Evolutionary conservation across 1,140 invertebrate genomes (phyloP).

Genomic region (Contarinia nasturtii): DNA sequence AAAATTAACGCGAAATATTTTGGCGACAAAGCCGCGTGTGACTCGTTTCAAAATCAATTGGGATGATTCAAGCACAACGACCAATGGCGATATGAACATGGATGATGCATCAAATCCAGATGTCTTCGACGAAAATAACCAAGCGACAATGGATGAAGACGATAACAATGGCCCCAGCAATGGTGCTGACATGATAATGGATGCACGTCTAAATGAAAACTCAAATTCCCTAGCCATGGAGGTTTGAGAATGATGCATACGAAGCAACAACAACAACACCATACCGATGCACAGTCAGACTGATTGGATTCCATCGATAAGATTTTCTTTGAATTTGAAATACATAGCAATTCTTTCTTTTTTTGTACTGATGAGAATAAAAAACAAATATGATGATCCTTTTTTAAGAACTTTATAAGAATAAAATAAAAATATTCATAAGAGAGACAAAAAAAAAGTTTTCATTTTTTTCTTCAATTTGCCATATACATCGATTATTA

Average conservation of each 20-base stretch:
- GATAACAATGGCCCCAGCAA: constrained; percentile 4
- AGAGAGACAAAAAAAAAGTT: neutral
- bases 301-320: too few relatives aligned
- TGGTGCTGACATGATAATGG: constrained; percentile 19
- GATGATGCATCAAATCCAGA: neutral
- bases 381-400: neutral
- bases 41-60: constrained; percentile 96
- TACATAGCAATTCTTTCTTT: neutral
- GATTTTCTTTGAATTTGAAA: too few relatives aligned
- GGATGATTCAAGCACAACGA: constrained; percentile 45
- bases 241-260: too few relatives aligned
- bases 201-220: constrained; percentile 21
- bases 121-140: neutral
- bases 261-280: too few relatives aligned
- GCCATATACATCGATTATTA: too few relatives aligned
- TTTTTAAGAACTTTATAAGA: neutral
- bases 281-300: too few relatives aligned
- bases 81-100: constrained; percentile 1
- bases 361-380: neutral
- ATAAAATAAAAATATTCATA: neutral
- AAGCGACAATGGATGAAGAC: neutral
- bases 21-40: constrained; percentile 84
- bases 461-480: neutral
- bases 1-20: constrained; percentile 85
- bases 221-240: constrained; percentile 24